Evolutionary conservation across 2,113 vertebrate species (phyloP), one percentile per base, ranked within the genome.

Genomic region (Pontoporia blainvillei): DNA sequence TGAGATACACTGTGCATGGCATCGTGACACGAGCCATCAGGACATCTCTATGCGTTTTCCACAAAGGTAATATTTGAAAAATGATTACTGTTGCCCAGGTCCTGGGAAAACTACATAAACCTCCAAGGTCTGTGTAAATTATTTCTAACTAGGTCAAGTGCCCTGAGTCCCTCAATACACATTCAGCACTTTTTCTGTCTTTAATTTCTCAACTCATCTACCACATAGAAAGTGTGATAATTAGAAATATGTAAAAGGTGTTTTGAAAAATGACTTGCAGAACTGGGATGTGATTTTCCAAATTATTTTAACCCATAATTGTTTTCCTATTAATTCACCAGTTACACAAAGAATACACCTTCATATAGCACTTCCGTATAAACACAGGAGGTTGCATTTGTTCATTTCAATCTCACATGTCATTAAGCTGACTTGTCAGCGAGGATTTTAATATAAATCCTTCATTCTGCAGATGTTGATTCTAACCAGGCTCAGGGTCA

Each of bases 211-310:
- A 41, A 36, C 84, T 93, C 46, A 67, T 57, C 69, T 34, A 3
- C 82, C 91, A 59, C 49, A 23, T 1, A 61, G 72, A 95, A 82
- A 73, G 86, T 2, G 96, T 96, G 97, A 97, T 95, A 95, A 96
- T 87, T 75, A 97, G 84, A 66, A 61, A 81, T 52, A 62, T 1
- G 15, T 18, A 72, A 39, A 39, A 79, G 79, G 90, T 71, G 82
- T 69, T 72, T 76, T 41, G 49, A 71, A 69, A n/a, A 90, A 54
- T 3, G 44, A 59, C 69, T 34, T 23, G 25, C 82, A 81, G 84
- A 87, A 11, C 72, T 34, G 34, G 2, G 52, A 39, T 57, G 75
- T 52, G 34, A 46, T 25, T 54, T 52, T 86, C 75, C 76, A 2
- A 20, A 85, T 72, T 57, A 57, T 79, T 82, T 83, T 34, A 52